Conservation (phyloP, 2,797 vertebrate species). For the Meda fulgida region DNA sequence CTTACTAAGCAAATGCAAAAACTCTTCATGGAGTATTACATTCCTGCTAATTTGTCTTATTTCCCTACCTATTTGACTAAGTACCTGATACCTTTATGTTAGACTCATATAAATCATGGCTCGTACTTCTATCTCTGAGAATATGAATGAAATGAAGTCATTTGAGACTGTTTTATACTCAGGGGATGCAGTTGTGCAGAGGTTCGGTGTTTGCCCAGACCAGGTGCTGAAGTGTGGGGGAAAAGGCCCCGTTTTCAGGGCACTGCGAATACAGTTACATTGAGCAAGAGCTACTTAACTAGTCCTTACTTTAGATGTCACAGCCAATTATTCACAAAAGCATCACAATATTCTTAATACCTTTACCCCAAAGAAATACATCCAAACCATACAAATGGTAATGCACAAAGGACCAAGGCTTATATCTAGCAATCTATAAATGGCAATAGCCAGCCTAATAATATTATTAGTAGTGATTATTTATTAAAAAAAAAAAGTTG, state of each 20-base stretch:
- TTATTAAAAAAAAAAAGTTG: not conserved
- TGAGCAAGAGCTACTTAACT: conserved; percentile 66
- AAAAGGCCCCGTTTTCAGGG: conserved; percentile 77
- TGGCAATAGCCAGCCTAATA: not conserved
- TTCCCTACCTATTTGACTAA: conserved; percentile 71
- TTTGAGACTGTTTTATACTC: conserved; percentile 71
- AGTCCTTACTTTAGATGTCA: conserved; percentile 76
- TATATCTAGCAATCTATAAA: not conserved
- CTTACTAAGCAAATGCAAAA: conserved; percentile 50
- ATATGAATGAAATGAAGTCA: conserved; percentile 81
- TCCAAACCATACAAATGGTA: not conserved
- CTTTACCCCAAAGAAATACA: not conserved
- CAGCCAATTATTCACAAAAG: conserved; percentile 70
- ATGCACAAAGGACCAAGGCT: not conserved
- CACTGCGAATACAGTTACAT: conserved; percentile 74
- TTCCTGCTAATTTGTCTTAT: conserved; percentile 72
- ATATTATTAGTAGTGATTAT: not conserved
- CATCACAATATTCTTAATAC: not conserved
- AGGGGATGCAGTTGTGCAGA: conserved; percentile 71
- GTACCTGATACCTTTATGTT: conserved; percentile 72
- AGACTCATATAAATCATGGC: conserved; percentile 72
- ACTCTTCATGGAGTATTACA: conserved; percentile 56
- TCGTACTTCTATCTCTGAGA: conserved; percentile 73
- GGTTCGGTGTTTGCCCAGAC: conserved; percentile 70
- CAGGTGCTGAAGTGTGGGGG: conserved; percentile 79